These are phyloP conservation scores for Melipona quadrifasciata DNA, from an alignment of 1,140 invertebrate genomes.

Conservation along the genomic window DNA sequence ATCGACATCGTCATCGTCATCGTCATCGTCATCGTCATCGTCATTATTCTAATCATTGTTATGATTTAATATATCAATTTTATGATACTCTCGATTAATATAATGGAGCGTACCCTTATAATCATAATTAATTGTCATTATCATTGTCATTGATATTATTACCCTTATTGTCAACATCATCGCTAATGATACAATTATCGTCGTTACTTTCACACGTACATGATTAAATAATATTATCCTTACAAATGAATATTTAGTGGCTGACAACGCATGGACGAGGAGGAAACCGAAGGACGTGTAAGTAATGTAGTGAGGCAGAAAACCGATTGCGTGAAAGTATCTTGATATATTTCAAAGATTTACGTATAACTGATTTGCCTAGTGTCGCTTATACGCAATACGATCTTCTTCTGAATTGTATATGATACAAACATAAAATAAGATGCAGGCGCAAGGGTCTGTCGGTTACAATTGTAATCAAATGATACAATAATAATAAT, in stretches of 20 bases:
- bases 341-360: slow-evolving; percentile 67
- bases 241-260: slow-evolving; percentile 72
- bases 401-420: slow-evolving; percentile 49
- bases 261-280: slow-evolving; percentile 51
- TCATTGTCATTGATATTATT: slow-evolving; percentile 5
- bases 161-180: neutral
- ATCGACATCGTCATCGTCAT: too few species aligned
- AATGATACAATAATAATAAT: neutral
- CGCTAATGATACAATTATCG: neutral
- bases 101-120: neutral
- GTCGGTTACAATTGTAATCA: slow-evolving; percentile 42
- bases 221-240: slow-evolving; percentile 29
- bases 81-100: neutral
- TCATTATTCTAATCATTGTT: neutral
- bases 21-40: neutral
- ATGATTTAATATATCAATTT: slow-evolving; percentile 16
- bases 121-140: neutral
- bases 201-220: neutral
- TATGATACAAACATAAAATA: neutral
- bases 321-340: slow-evolving; percentile 66
- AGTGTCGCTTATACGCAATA: slow-evolving; percentile 39
- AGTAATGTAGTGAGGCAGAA: slow-evolving; percentile 51
- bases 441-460: slow-evolving; percentile 55
- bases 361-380: slow-evolving; percentile 37
- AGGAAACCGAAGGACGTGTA: slow-evolving; percentile 48